Percentiles rank a stretch among this genome's conserved stretches.
Conservation (phyloP, 2,113 vertebrate species). For the Cyrtonyx montezumae region DNA sequence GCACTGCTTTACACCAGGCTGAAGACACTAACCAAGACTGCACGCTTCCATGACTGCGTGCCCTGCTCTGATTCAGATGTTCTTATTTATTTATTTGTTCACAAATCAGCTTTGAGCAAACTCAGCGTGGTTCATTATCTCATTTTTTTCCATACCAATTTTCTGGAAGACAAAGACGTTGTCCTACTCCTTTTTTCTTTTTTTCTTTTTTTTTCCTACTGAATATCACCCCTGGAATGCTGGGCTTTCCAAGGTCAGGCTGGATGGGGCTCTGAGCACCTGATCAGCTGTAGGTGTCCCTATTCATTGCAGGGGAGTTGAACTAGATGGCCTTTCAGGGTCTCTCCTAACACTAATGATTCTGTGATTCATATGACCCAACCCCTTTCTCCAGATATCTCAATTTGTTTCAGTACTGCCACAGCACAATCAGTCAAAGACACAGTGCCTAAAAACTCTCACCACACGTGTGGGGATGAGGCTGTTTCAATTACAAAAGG, state of each 20-base stretch:
- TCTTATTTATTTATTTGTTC: background rate
- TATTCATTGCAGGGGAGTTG: too few species aligned
- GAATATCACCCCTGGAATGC: background rate
- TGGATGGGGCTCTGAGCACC: too few species aligned
- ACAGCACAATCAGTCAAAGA: background rate
- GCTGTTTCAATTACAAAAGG: conserved; percentile 34
- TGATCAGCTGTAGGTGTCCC: too few species aligned
- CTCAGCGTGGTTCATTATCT: background rate
- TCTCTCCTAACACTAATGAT: too few species aligned
- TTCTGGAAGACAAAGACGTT: background rate
- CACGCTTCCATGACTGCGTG: background rate
- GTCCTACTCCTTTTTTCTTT: background rate
- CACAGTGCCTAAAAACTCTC: background rate
- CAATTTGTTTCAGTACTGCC: background rate
- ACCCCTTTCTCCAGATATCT: background rate
- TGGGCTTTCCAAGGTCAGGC: background rate
- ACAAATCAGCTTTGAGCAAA: background rate
- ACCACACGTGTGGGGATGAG: background rate
- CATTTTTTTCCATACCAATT: background rate
- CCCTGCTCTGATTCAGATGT: background rate
- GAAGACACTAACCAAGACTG: background rate
- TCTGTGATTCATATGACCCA: background rate
- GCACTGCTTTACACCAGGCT: background rate
- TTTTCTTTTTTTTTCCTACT: background rate
- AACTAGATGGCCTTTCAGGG: too few species aligned